These are phyloP conservation scores for Hydrotaea diabolus DNA, from an alignment of 2,888 invertebrate genomes.

Conservation along the genomic window DNA sequence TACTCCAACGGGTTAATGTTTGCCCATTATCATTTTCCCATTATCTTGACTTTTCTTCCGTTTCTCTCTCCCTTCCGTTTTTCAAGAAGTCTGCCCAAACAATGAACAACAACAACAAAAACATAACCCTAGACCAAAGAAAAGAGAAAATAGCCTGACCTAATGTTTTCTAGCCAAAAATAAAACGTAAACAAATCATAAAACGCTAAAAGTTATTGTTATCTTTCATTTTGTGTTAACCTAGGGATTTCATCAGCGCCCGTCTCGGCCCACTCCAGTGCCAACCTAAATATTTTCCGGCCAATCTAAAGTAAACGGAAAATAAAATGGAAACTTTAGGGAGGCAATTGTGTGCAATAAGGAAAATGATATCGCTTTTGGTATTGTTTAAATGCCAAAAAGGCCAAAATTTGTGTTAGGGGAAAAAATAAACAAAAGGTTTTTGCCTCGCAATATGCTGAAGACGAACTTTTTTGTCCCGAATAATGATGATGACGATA, in stretches of 20 bases:
- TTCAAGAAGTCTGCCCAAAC: background rate
- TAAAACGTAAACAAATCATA: conserved; percentile 57
- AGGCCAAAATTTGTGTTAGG: background rate
- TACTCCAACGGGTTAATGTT: no score
- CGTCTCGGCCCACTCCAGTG: background rate
- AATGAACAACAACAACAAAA: background rate
- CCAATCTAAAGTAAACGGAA: conserved; percentile 1
- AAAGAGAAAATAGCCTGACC: background rate
- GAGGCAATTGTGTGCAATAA: conserved; percentile 20
- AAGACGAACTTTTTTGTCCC: background rate
- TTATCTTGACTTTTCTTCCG: background rate
- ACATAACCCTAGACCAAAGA: background rate
- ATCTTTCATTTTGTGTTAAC: conserved; percentile 6
- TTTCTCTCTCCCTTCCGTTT: background rate
- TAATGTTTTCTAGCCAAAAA: conserved; percentile 9
- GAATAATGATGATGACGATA: background rate
- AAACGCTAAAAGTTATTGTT: conserved; percentile 41
- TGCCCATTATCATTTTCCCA: background rate
- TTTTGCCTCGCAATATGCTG: background rate
- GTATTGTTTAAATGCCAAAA: background rate
- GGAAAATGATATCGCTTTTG: background rate
- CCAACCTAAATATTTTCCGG: no score
- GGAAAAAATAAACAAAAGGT: background rate
- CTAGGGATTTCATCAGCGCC: background rate
- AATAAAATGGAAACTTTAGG: conserved; percentile 8